Percentiles rank a stretch among this genome's conserved stretches.
Conservation (phyloP, 2,113 vertebrate genomes). For the Mormyrus lacerda region DNA sequence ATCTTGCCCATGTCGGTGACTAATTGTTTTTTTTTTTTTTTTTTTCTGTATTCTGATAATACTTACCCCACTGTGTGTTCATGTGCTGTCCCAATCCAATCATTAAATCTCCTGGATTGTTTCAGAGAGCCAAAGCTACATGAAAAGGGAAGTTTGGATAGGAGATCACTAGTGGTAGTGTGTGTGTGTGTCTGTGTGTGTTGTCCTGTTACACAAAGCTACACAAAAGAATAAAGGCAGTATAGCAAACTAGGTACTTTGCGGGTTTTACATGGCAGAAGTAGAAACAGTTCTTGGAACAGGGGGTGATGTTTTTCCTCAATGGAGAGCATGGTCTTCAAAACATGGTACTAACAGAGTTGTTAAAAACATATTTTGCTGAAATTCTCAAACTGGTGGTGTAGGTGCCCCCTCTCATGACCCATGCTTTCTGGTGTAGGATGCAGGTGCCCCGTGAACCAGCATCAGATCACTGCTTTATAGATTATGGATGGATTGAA, state of each 20-base stretch:
- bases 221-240: background rate
- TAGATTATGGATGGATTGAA: background rate
- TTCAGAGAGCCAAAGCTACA: background rate
- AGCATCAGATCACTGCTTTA: background rate
- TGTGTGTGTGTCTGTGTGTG: too few species aligned
- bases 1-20: too few species aligned
- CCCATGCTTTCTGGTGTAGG: background rate
- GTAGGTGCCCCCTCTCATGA: background rate
- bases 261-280: background rate
- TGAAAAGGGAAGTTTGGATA: background rate
- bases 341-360: background rate
- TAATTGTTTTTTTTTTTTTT: too few species aligned
- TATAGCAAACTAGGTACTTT: background rate
- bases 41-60: too few species aligned
- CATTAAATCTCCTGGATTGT: background rate
- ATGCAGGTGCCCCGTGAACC: background rate
- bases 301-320: background rate
- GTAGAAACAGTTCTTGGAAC: background rate
- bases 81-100: background rate
- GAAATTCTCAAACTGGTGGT: background rate
- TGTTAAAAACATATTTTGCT: background rate
- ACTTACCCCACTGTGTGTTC: too few species aligned
- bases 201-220: too few species aligned
- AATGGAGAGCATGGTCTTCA: background rate
- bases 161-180: background rate